Percentiles rank a stretch among this genome's conserved stretches.
These are phyloP conservation scores for Lutjanus argentimaculatus DNA, from an alignment of 2,797 vertebrate genomes.

Conservation along the genomic window DNA sequence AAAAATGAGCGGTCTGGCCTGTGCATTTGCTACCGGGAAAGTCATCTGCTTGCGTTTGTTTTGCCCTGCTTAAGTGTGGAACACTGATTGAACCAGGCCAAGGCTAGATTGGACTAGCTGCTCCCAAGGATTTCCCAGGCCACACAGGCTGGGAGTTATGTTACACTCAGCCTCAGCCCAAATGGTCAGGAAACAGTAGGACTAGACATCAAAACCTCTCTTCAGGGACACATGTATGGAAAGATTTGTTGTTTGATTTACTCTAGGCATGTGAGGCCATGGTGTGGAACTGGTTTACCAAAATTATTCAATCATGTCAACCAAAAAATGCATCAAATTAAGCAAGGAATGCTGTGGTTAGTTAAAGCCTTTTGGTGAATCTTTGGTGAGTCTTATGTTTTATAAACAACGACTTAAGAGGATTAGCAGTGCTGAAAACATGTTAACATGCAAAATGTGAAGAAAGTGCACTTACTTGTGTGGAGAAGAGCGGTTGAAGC, in stretches of 20 bases:
- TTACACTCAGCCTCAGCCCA: constrained; percentile 72
- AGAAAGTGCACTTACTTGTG: constrained; percentile 90
- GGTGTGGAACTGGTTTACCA: constrained; percentile 50
- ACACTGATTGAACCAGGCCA: constrained; percentile 79
- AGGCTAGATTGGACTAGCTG: constrained; percentile 78
- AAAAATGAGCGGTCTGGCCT: constrained; percentile 65
- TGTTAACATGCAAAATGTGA: constrained; percentile 26
- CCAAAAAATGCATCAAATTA: constrained; percentile 53
- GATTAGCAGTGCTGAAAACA: constrained; percentile 36
- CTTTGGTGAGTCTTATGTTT: constrained; percentile 22
- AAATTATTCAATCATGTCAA: constrained; percentile 56
- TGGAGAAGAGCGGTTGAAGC: constrained; percentile 95
- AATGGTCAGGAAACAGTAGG: constrained; percentile 75
- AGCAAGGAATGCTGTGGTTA: constrained; percentile 42
- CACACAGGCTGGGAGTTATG: constrained; percentile 78
- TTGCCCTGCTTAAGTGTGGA: constrained; percentile 74
- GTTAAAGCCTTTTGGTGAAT: constrained; percentile 33
- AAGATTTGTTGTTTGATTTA: constrained; percentile 70
- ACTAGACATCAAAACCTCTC: constrained; percentile 69
- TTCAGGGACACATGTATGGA: constrained; percentile 63
- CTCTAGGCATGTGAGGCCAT: constrained; percentile 51
- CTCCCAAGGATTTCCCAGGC: constrained; percentile 75
- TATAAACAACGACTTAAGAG: constrained; percentile 31
- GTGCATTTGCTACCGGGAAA: constrained; percentile 64
- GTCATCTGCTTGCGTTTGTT: constrained; percentile 69